Conservation (phyloP, 2,797 vertebrate genomes). For the Danio jaintianensis region DNA sequence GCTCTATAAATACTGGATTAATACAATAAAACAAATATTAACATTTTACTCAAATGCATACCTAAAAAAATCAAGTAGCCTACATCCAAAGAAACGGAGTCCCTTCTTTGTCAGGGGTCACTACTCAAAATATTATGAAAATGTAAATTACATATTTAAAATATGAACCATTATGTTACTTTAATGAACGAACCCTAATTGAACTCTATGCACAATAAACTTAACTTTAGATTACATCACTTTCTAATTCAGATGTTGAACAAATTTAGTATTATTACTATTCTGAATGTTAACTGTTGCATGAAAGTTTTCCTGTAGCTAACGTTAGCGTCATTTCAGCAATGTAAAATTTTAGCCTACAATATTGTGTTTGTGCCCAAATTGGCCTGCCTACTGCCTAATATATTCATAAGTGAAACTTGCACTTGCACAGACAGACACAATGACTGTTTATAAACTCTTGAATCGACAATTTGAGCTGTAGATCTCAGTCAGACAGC, state of each 20-base stretch:
- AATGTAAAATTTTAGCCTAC: too few relatives aligned
- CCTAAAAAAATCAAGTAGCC: too few relatives aligned
- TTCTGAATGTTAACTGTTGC: neutral
- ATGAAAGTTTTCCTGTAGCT: neutral
- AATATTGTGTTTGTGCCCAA: slow-evolving; percentile 6
- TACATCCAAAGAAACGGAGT: too few relatives aligned
- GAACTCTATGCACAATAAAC: neutral
- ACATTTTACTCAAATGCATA: too few relatives aligned
- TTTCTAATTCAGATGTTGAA: too few relatives aligned
- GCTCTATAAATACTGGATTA: too few relatives aligned
- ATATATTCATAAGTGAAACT: neutral
- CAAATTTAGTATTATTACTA: neutral
- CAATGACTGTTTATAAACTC: neutral
- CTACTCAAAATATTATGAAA: neutral
- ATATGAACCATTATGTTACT: neutral
- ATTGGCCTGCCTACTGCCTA: neutral
- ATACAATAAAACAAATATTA: too few relatives aligned
- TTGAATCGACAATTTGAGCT: too few relatives aligned
- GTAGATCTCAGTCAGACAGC: neutral
- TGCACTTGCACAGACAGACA: neutral
- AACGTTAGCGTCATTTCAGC: neutral
- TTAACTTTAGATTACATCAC: neutral
- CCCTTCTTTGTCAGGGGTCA: too few relatives aligned
- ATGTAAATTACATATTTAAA: too few relatives aligned
- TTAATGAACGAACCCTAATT: neutral